Conservation (phyloP, 2,113 vertebrate species). For the Thalassarche chlororhynchos region DNA sequence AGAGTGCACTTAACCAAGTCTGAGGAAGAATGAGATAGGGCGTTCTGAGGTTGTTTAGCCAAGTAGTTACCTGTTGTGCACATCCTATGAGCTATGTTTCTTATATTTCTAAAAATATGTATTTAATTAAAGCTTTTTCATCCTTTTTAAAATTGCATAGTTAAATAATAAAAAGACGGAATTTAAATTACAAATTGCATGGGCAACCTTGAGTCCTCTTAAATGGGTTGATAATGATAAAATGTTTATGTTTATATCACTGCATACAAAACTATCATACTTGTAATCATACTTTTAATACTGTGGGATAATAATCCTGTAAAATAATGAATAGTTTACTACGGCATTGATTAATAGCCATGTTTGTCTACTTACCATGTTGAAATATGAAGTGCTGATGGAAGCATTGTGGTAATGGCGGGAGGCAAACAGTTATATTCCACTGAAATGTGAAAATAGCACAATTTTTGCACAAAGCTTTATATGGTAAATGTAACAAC, state of each 20-base stretch:
- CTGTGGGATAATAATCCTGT: not conserved
- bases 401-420: not conserved
- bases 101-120: not conserved
- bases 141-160: not conserved
- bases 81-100: not conserved
- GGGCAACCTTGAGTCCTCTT: not conserved
- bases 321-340: not conserved
- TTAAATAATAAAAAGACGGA: not conserved
- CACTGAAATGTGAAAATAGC: not conserved
- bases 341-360: not conserved
- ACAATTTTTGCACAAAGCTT: not conserved
- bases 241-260: not conserved
- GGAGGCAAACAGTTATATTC: not conserved
- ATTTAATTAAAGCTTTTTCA: not conserved
- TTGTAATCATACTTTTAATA: not conserved
- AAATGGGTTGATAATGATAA: not conserved
- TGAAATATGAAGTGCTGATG: not conserved
- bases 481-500: not conserved
- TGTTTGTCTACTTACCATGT: not conserved
- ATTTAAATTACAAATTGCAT: not conserved
- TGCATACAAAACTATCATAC: not conserved
- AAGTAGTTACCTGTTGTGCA: not conserved
- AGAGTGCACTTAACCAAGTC: not conserved
- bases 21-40: not conserved
- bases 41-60: not conserved